Percentiles rank a stretch among this genome's conserved stretches.
Evolutionary conservation across 1,140 invertebrate genomes (phyloP).

Genomic region (Aplysia californica): DNA sequence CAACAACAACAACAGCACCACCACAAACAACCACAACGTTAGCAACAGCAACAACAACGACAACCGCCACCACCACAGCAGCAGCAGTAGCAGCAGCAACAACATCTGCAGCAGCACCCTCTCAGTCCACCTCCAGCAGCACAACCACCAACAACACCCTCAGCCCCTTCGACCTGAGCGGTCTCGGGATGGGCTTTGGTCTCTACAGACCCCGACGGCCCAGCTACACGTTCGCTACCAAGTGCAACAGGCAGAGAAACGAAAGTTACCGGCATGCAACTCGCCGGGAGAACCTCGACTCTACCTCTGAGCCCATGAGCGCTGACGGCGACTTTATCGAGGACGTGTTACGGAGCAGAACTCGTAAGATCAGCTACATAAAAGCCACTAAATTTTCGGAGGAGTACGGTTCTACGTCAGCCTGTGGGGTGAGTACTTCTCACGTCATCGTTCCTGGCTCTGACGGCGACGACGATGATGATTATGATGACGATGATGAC

Average conservation of each 20-base stretch:
- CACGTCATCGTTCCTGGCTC: too few relatives aligned
- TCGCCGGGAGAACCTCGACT: conserved; percentile 40
- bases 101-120: too few relatives aligned
- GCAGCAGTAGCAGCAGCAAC: too few relatives aligned
- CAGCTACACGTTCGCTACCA: conserved; percentile 65
- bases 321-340: conserved; percentile 58
- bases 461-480: too few relatives aligned
- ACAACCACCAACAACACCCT: conserved; percentile 32
- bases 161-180: conserved; percentile 60
- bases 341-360: conserved; percentile 48
- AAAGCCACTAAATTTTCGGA: conserved; percentile 43
- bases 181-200: conserved; percentile 61
- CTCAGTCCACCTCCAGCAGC: neutral
- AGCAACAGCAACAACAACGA: too few relatives aligned
- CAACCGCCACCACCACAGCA: too few relatives aligned
- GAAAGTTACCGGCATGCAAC: conserved; percentile 64
- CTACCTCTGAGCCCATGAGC: conserved; percentile 13
- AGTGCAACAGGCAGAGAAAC: conserved; percentile 53
- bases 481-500: too few relatives aligned
- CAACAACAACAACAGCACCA: neutral
- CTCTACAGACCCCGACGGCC: conserved; percentile 61
- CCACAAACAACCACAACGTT: too few relatives aligned
- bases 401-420: neutral
- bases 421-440: too few relatives aligned
- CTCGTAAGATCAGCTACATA: conserved; percentile 60